Conservation (phyloP, 2,797 vertebrate genomes). For the Pangasius macronema region DNA sequence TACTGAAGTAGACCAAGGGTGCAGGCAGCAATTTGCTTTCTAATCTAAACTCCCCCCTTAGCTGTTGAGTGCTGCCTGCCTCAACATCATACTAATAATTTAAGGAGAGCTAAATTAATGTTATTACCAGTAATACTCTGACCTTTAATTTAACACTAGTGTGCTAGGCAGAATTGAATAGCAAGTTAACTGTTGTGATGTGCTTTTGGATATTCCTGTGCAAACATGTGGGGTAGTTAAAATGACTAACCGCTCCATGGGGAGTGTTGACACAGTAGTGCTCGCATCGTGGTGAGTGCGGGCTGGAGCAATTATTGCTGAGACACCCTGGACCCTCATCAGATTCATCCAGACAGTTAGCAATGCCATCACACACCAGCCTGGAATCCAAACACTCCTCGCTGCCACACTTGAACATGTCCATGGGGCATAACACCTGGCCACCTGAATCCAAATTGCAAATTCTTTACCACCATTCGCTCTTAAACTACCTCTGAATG, state of each 20-base stretch:
- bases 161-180: neutral
- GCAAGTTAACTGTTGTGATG: neutral
- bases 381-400: constrained; percentile 74
- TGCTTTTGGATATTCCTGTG: neutral
- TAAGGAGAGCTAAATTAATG: neutral
- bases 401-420: constrained; percentile 78
- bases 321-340: constrained; percentile 82
- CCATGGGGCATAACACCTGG: constrained; percentile 67
- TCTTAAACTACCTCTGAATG: neutral
- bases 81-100: neutral
- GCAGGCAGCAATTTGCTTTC: neutral
- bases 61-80: neutral
- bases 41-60: neutral
- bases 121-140: neutral
- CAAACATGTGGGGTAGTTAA: neutral
- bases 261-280: constrained; percentile 82
- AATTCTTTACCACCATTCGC: neutral
- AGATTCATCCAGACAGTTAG: constrained; percentile 79
- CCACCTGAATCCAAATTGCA: constrained; percentile 68
- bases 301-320: constrained; percentile 67
- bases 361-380: constrained; percentile 76
- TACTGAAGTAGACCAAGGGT: neutral
- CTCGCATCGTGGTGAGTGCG: constrained; percentile 66
- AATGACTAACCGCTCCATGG: constrained; percentile 79
- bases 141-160: neutral